Conservation (phyloP, 2,113 vertebrate species). For the Fulica atra region DNA sequence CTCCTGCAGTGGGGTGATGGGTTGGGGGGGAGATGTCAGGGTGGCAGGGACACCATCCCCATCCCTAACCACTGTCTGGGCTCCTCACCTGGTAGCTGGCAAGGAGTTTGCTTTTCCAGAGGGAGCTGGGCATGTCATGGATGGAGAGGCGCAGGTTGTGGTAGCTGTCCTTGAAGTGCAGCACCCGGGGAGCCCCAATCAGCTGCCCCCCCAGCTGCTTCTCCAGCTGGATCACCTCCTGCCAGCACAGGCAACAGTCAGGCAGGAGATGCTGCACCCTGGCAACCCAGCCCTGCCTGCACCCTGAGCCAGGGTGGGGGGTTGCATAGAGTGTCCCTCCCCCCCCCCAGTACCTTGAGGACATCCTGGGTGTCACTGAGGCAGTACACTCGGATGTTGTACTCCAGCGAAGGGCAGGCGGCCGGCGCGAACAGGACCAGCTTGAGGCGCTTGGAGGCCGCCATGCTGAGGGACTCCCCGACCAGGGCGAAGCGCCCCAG, state of each 20-base stretch:
- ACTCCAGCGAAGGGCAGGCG: slow-evolving; percentile 93
- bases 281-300: background rate
- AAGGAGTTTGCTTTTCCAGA: slow-evolving; percentile 98
- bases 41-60: background rate
- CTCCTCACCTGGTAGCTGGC: slow-evolving; percentile 92
- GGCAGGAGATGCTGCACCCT: background rate
- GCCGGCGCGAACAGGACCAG: slow-evolving; percentile 93
- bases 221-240: slow-evolving; percentile 98
- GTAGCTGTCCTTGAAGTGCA: slow-evolving; percentile 99
- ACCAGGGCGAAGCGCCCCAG: slow-evolving; percentile 94
- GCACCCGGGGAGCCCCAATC: slow-evolving; percentile 92
- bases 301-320: accelerated
- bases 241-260: background rate
- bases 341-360: slow-evolving; percentile 82
- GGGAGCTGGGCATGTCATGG: slow-evolving; percentile 94
- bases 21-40: background rate
- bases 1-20: slow-evolving; percentile 75
- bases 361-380: slow-evolving; percentile 94
- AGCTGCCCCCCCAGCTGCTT: slow-evolving; percentile 95
- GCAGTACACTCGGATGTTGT: slow-evolving; percentile 97
- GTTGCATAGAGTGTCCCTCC: accelerated
- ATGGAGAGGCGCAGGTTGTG: slow-evolving; percentile 98
- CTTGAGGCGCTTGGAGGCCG: slow-evolving; percentile 92
- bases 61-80: accelerated
- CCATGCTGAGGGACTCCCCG: slow-evolving; percentile 96